Conservation (phyloP, 2,113 vertebrate genomes). For the Ardeotis arabs region DNA sequence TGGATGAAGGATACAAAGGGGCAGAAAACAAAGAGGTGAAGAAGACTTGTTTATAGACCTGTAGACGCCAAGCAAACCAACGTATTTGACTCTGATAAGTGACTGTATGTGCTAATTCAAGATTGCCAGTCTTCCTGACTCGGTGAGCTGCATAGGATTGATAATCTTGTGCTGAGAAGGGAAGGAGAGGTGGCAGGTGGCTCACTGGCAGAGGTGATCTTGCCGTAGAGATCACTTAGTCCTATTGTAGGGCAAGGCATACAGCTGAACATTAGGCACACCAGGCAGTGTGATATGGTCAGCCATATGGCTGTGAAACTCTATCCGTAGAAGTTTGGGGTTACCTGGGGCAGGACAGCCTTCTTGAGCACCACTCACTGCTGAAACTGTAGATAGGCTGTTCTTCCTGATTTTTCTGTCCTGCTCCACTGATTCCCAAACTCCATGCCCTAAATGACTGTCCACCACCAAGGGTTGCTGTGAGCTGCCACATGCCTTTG, state of each 20-base stretch:
- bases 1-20: background rate
- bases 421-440: background rate
- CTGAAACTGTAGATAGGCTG: background rate
- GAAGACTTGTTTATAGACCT: background rate
- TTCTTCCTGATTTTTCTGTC: background rate
- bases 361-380: background rate
- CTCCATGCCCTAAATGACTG: background rate
- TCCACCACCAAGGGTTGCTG: background rate
- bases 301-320: background rate
- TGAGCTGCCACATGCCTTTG: background rate
- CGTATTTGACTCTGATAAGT: background rate
- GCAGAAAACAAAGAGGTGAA: background rate
- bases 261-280: background rate
- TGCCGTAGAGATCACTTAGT: background rate
- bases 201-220: accelerated
- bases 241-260: background rate
- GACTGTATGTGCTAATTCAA: background rate
- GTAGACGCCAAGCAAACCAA: background rate
- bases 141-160: accelerated
- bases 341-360: background rate
- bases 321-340: accelerated
- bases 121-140: background rate
- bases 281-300: background rate
- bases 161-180: background rate
- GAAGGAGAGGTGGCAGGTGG: background rate